Conservation (phyloP, 2,888 invertebrate species). For the Chrysolina haemoptera region DNA sequence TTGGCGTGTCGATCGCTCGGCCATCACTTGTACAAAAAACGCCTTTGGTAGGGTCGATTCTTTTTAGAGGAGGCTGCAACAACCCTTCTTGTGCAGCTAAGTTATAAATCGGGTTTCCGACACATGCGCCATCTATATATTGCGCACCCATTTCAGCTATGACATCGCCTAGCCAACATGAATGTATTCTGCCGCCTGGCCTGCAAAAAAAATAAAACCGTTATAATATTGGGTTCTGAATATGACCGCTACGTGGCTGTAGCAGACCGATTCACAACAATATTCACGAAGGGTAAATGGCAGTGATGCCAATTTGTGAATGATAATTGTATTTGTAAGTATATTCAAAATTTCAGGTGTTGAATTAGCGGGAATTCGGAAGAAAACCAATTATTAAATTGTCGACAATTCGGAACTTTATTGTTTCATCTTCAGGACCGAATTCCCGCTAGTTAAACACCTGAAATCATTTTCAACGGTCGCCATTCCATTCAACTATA, state of each 20-base stretch:
- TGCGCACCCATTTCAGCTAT: slow-evolving; percentile 85
- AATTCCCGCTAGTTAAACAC: too few species aligned
- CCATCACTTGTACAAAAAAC: slow-evolving; percentile 81
- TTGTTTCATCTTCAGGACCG: too few species aligned
- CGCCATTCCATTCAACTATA: too few species aligned
- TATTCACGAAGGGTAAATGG: not conserved
- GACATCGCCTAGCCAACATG: slow-evolving; percentile 83
- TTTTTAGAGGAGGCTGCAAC: slow-evolving; percentile 74
- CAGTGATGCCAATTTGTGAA: too few species aligned
- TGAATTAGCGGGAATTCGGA: too few species aligned
- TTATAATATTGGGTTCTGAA: not conserved
- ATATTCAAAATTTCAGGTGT: too few species aligned
- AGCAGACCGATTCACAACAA: not conserved
- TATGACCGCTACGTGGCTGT: not conserved
- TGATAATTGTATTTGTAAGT: too few species aligned
- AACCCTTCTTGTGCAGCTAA: slow-evolving; percentile 80
- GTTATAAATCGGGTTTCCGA: slow-evolving; percentile 81
- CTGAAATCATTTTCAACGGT: too few species aligned
- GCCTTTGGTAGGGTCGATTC: slow-evolving; percentile 72
- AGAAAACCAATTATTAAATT: too few species aligned
- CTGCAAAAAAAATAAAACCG: slow-evolving; percentile 65
- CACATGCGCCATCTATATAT: slow-evolving; percentile 81
- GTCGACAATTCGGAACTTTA: too few species aligned
- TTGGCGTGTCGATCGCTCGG: slow-evolving; percentile 76
- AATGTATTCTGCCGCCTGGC: slow-evolving; percentile 84